Conservation (phyloP, 1,140 invertebrate genomes). For the Micrasema minimum region DNA sequence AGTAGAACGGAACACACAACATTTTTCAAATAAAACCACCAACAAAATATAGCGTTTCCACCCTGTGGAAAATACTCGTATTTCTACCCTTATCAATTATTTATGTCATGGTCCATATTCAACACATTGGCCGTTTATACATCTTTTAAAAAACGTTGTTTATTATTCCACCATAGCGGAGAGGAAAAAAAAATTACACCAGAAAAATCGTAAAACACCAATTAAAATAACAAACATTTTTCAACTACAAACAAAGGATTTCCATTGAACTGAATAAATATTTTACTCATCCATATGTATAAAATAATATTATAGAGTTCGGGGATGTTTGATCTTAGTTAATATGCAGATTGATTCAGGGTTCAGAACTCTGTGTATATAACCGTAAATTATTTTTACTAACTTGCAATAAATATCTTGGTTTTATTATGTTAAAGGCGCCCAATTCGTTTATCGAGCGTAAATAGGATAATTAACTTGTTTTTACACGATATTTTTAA, state of each 20-base stretch:
- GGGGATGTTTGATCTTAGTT: neutral
- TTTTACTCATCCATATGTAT: neutral
- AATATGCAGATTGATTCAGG: neutral
- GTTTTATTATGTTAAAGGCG: neutral
- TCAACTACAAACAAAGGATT: constrained; percentile 15
- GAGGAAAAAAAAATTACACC: neutral
- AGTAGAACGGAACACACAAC: too few relatives aligned
- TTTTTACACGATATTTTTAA: too few relatives aligned
- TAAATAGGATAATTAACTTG: too few relatives aligned
- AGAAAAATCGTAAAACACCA: constrained; percentile 17
- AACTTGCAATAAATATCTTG: neutral
- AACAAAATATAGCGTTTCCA: too few relatives aligned
- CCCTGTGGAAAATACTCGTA: too few relatives aligned
- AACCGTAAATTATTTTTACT: neutral
- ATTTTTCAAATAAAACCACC: too few relatives aligned
- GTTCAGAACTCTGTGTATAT: neutral
- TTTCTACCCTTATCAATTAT: too few relatives aligned
- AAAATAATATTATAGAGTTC: neutral
- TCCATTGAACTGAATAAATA: neutral
- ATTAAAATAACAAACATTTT: constrained; percentile 31
- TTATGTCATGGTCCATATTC: too few relatives aligned
- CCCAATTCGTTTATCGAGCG: neutral
- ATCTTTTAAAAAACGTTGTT: too few relatives aligned
- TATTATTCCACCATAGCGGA: too few relatives aligned
- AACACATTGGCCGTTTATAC: too few relatives aligned